These are phyloP conservation scores for Lasiommata megera DNA, from an alignment of 2,888 invertebrate genomes.

Conservation along the genomic window DNA sequence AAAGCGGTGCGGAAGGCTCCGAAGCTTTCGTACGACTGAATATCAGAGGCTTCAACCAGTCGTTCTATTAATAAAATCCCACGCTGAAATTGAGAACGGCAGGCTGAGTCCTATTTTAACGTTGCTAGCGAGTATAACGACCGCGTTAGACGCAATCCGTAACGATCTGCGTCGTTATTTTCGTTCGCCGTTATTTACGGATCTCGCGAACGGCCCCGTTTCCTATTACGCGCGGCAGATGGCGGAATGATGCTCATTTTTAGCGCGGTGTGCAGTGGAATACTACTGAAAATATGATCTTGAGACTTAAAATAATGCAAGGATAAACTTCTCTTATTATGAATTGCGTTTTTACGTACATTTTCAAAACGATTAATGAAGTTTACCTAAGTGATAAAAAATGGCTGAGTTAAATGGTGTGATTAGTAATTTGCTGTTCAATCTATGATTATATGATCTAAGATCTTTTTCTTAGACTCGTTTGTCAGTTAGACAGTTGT, in stretches of 20 bases:
- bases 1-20: slow-evolving; percentile 59
- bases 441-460: too few species aligned
- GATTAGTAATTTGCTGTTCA: too few species aligned
- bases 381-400: too few species aligned
- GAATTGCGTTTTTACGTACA: background rate
- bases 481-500: too few species aligned
- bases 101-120: slow-evolving; percentile 49
- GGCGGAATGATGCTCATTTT: slow-evolving; percentile 41
- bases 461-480: too few species aligned
- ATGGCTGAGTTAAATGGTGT: too few species aligned
- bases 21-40: slow-evolving; percentile 58
- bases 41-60: slow-evolving; percentile 46
- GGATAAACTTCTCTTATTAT: background rate
- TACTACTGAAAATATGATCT: background rate
- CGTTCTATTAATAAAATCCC: slow-evolving; percentile 47
- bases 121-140: slow-evolving; percentile 41
- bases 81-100: slow-evolving; percentile 48
- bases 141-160: slow-evolving; percentile 47
- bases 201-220: slow-evolving; percentile 42
- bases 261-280: slow-evolving; percentile 2
- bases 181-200: slow-evolving; percentile 56
- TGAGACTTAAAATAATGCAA: slow-evolving; percentile 5
- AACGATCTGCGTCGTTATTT: slow-evolving; percentile 56
- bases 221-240: slow-evolving; percentile 46
- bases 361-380: background rate